Evolutionary conservation across 35 echinoderm and acorn worm species (phyloP).

Genomic region (Holothuria glaberrima): DNA sequence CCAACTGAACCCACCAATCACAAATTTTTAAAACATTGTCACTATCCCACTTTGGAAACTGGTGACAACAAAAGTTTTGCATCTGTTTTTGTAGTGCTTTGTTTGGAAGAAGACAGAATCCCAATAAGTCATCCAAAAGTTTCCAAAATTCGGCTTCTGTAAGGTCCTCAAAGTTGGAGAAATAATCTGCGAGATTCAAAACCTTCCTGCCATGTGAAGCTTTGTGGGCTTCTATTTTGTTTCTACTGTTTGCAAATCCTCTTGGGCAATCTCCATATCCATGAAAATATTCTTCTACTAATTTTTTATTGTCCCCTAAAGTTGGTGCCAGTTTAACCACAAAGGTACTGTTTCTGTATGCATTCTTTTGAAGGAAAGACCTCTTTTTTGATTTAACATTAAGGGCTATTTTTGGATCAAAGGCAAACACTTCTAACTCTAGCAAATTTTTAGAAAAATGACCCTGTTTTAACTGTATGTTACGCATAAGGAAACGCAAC

Average conservation of each 20-base stretch:
- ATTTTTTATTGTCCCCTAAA: background rate
- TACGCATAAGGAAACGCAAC: background rate
- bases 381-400: conserved; percentile 21
- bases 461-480: background rate
- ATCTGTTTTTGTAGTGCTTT: background rate
- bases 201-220: background rate
- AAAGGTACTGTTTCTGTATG: background rate
- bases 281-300: background rate
- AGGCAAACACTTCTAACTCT: background rate
- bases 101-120: background rate
- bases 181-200: background rate
- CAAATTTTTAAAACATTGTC: conserved; percentile 26
- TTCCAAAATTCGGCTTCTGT: background rate
- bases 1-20: conserved; percentile 38
- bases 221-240: background rate
- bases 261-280: background rate
- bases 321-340: background rate
- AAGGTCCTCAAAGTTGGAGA: too few relatives aligned
- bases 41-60: background rate
- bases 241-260: too few relatives aligned
- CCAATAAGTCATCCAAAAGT: background rate
- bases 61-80: background rate
- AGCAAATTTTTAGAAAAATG: background rate
- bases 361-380: conserved; percentile 28
- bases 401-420: background rate